phyloP scores from a whole-genome alignment of 2,113 vertebrate species.

The Raphicerus campestris region DNA sequence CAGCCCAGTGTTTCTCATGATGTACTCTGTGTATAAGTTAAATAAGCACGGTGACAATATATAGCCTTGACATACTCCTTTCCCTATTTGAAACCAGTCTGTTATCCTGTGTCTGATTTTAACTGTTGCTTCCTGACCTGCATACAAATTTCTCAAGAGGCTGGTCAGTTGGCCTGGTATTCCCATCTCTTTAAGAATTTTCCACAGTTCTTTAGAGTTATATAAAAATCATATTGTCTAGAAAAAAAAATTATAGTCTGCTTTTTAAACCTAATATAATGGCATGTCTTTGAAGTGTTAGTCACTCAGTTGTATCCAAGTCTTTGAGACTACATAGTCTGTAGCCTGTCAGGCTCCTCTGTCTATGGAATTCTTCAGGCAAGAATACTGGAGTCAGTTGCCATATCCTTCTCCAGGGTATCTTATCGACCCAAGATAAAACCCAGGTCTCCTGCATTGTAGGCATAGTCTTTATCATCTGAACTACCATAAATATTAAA shows the following conservation, averaged over 20 bases:
- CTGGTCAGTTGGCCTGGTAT: background rate
- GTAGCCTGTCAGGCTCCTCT: background rate
- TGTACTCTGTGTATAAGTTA: background rate
- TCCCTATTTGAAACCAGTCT: background rate
- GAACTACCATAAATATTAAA: background rate
- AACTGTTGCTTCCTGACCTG: background rate
- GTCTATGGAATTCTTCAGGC: background rate
- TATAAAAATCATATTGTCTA: background rate
- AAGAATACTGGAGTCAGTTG: background rate
- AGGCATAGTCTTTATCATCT: background rate
- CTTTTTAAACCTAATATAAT: background rate
- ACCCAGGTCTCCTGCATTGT: background rate
- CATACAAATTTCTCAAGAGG: background rate
- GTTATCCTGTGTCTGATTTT: rapidly evolving
- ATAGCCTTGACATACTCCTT: background rate
- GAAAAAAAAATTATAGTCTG: background rate
- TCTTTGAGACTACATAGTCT: background rate
- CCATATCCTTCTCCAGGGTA: background rate
- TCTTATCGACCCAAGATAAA: background rate
- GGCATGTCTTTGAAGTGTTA: background rate
- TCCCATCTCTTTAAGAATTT: background rate
- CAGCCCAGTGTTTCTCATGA: background rate
- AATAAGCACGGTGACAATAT: background rate
- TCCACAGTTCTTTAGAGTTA: background rate
- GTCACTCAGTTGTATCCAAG: background rate